A percentile compares a stretch with the other conserved stretches of the same genome.
Evolutionary conservation across 2,797 vertebrate species (phyloP).

Genomic region (Alauda arvensis): DNA sequence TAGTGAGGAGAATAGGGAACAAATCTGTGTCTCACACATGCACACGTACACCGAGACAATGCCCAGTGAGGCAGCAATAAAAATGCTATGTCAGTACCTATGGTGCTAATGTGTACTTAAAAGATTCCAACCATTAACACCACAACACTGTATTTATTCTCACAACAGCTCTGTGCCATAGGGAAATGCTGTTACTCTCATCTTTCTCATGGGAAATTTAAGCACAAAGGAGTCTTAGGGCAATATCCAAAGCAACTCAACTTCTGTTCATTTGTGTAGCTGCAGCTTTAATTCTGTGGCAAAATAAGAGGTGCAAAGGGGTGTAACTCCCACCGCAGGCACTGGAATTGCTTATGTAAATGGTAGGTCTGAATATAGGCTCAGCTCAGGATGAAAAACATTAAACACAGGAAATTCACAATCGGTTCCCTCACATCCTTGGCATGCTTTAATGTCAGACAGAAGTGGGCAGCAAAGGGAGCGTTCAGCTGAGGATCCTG

Average conservation of each 20-base stretch:
- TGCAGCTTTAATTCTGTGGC: conserved; percentile 7
- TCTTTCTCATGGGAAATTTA: neutral
- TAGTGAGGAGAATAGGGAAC: neutral
- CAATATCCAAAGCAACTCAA: neutral
- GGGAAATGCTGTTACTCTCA: neutral
- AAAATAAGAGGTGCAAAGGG: neutral
- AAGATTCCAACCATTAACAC: neutral
- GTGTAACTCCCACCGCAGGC: neutral
- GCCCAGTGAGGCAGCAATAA: neutral
- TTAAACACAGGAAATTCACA: conserved; percentile 53
- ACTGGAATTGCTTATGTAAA: conserved; percentile 23
- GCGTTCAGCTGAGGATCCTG: neutral
- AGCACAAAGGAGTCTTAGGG: neutral
- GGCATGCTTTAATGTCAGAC: neutral
- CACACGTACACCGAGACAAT: neutral
- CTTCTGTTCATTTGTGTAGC: neutral
- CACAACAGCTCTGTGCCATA: neutral
- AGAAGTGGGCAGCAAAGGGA: neutral
- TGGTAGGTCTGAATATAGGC: conserved; percentile 15
- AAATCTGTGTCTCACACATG: neutral
- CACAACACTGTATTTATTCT: neutral
- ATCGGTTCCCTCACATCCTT: neutral
- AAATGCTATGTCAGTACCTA: neutral
- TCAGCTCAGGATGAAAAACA: conserved; percentile 44
- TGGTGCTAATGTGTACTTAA: neutral